phyloP scores from a whole-genome alignment of 2,888 invertebrate genomes.

The Sinopyrophorus schimmeli region DNA sequence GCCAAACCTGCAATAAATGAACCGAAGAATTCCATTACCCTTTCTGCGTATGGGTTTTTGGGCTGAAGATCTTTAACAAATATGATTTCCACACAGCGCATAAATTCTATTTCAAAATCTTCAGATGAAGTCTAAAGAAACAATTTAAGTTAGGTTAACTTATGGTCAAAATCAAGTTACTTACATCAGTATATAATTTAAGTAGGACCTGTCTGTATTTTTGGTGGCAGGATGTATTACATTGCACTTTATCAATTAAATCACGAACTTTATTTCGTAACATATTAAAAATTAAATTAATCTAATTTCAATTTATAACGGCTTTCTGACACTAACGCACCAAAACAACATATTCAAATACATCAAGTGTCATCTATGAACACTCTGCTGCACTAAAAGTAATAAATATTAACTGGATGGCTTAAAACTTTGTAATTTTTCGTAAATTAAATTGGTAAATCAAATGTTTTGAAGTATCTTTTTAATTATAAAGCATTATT shows the following conservation, averaged over 20 bases:
- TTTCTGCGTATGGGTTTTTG: constrained; percentile 16
- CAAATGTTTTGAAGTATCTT: no score
- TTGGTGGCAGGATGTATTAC: constrained; percentile 23
- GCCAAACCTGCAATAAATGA: constrained; percentile 13
- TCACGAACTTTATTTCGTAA: constrained; percentile 54
- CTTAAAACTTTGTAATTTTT: no score
- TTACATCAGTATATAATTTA: constrained; percentile 25
- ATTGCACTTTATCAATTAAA: constrained; percentile 21
- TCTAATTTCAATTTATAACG: no score
- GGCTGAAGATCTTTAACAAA: constrained; percentile 10
- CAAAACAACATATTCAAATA: no score
- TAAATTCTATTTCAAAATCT: constrained; percentile 27
- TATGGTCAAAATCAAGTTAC: background rate
- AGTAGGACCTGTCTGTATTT: constrained; percentile 20
- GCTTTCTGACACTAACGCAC: no score
- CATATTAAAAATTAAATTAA: no score
- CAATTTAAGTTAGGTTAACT: constrained; percentile 11
- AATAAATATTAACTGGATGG: no score
- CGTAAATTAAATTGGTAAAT: no score
- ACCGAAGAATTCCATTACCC: constrained; percentile 16
- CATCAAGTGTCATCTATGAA: no score
- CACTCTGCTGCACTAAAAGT: no score
- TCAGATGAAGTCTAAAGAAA: constrained; percentile 16
- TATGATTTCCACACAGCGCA: constrained; percentile 18
- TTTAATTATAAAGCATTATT: no score